phyloP scores from a whole-genome alignment of 2,888 invertebrate genomes.

The Drosophila testacea region DNA sequence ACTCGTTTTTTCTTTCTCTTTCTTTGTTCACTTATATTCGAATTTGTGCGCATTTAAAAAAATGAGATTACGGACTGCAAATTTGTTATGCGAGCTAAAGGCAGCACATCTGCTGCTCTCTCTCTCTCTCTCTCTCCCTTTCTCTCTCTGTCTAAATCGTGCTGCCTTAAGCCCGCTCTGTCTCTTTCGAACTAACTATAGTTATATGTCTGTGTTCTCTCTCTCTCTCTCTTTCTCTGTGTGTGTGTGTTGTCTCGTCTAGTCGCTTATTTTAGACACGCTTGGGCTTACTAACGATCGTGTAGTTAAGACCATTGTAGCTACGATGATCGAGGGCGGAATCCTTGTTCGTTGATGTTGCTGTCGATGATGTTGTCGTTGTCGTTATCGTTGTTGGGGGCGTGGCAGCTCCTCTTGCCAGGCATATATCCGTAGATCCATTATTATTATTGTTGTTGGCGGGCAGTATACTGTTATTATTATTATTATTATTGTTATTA shows the following conservation, averaged over 20 bases:
- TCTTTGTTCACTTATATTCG: slow-evolving; percentile 46
- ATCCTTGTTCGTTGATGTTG: slow-evolving; percentile 56
- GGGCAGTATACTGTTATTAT: slow-evolving; percentile 43
- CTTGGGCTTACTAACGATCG: slow-evolving; percentile 94
- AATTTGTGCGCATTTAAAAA: slow-evolving; percentile 21
- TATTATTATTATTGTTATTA: slow-evolving; percentile 16
- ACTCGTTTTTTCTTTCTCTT: not conserved
- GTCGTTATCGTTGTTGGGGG: slow-evolving; percentile 33
- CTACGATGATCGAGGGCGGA: slow-evolving; percentile 88
- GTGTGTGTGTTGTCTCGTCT: not conserved
- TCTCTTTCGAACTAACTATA: slow-evolving; percentile 20
- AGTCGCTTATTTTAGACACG: slow-evolving; percentile 87
- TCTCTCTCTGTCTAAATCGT: slow-evolving; percentile 13
- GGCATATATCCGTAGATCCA: slow-evolving; percentile 14
- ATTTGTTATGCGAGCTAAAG: not conserved
- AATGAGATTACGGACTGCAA: slow-evolving; percentile 22
- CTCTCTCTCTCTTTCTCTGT: slow-evolving; percentile 19
- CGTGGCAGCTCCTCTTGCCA: slow-evolving; percentile 30
- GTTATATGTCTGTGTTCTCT: slow-evolving; percentile 51
- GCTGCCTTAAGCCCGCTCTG: slow-evolving; percentile 14
- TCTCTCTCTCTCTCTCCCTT: not conserved
- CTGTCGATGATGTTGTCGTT: slow-evolving; percentile 26
- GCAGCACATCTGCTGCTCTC: not conserved
- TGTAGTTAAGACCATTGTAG: slow-evolving; percentile 92
- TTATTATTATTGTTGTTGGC: slow-evolving; percentile 33